Percentiles rank a stretch among this genome's conserved stretches.
Evolutionary conservation across 2,113 vertebrate genomes (phyloP).

Genomic region (Hippolais icterina): DNA sequence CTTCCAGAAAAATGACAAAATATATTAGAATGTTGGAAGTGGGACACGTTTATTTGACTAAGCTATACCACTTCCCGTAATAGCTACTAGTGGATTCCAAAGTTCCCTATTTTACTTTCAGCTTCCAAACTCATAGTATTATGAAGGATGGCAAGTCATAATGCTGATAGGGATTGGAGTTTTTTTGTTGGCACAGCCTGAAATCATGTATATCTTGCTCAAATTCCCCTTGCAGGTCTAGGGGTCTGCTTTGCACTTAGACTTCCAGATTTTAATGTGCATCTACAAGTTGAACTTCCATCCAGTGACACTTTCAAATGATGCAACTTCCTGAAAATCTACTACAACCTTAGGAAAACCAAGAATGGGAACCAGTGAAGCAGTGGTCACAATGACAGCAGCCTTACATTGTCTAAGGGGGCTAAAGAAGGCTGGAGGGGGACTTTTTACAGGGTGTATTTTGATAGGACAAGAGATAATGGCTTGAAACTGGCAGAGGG

Average conservation of each 20-base stretch:
- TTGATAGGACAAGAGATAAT: background rate
- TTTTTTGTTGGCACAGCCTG: background rate
- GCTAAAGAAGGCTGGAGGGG: background rate
- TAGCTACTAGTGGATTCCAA: background rate
- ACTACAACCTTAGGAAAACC: background rate
- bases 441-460: background rate
- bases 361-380: background rate
- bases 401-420: background rate
- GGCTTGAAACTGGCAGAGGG: background rate
- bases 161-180: accelerated
- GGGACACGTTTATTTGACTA: background rate
- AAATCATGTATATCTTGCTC: background rate
- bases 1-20: slow-evolving; percentile 5
- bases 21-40: background rate
- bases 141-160: background rate
- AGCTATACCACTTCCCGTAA: background rate
- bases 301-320: background rate
- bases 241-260: background rate
- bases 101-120: background rate
- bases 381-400: background rate
- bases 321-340: background rate
- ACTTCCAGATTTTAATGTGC: background rate
- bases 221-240: background rate
- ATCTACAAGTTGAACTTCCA: background rate
- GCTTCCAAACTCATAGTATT: background rate